phyloP scores from a whole-genome alignment of 2,113 vertebrate genomes.

The Mus pahari region DNA sequence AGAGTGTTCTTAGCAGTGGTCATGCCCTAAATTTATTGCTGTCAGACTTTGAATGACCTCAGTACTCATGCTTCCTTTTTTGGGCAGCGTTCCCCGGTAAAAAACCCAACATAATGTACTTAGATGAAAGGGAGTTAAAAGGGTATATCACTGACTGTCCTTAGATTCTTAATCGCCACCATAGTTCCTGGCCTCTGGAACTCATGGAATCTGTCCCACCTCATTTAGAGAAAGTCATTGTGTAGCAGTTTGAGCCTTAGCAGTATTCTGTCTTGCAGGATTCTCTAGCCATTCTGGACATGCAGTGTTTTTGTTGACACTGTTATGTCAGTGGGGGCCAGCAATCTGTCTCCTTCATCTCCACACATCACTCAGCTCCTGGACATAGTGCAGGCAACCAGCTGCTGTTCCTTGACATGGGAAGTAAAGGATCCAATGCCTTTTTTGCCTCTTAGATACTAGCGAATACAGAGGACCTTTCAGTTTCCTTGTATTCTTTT shows the following conservation, averaged over 20 bases:
- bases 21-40: background rate
- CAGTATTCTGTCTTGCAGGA: background rate
- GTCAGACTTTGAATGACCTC: background rate
- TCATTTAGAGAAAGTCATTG: background rate
- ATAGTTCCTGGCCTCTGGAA: background rate
- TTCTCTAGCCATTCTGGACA: background rate
- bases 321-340: background rate
- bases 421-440: background rate
- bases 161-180: conserved; percentile 5
- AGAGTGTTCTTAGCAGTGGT: background rate
- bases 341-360: background rate
- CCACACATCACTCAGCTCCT: background rate
- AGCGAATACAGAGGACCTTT: background rate
- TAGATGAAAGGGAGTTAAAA: background rate
- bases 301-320: conserved; percentile 2
- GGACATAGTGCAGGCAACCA: background rate
- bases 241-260: background rate
- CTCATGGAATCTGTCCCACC: background rate
- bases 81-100: background rate
- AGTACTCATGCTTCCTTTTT: conserved; percentile 8
- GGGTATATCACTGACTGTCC: background rate
- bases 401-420: background rate
- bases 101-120: background rate
- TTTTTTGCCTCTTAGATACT: background rate
- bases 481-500: background rate